Conservation (phyloP, 2,113 vertebrate genomes). For the Sinocyclocheilus rhinocerous region DNA sequence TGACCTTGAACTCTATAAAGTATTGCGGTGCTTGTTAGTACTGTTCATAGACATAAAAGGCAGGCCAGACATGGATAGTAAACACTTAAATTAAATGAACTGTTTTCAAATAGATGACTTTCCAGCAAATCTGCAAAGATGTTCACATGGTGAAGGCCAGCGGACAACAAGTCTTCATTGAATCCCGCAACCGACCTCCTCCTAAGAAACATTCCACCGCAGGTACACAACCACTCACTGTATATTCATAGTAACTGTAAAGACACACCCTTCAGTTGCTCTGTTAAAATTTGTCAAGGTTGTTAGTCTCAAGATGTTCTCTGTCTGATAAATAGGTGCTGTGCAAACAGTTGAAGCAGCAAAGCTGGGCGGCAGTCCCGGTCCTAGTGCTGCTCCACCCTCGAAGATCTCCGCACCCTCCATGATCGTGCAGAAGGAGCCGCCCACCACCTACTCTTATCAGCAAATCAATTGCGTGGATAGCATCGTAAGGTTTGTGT, state of each 20-base stretch:
- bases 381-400: conserved; percentile 53
- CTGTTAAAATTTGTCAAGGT: background rate
- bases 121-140: conserved; percentile 93
- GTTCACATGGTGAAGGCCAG: conserved; percentile 89
- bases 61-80: background rate
- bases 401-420: conserved; percentile 64
- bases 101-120: conserved; percentile 80
- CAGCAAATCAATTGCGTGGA: conserved; percentile 95
- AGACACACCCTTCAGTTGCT: background rate
- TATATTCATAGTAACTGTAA: background rate
- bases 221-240: conserved; percentile 61
- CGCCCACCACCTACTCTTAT: conserved; percentile 81
- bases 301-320: background rate
- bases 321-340: conserved; percentile 48
- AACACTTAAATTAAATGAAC: background rate
- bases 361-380: conserved; percentile 55
- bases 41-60: background rate
- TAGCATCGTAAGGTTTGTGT: conserved; percentile 85
- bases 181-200: conserved; percentile 78
- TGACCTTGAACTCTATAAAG: too few relatives aligned
- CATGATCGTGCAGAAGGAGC: conserved; percentile 76
- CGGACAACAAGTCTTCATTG: conserved; percentile 88
- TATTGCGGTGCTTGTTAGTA: too few relatives aligned
- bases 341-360: conserved; percentile 49
- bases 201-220: conserved; percentile 65